A percentile compares a stretch with the other conserved stretches of the same genome.
These are phyloP conservation scores for Mycalesis mineus DNA, from an alignment of 2,888 invertebrate species.

Conservation along the genomic window DNA sequence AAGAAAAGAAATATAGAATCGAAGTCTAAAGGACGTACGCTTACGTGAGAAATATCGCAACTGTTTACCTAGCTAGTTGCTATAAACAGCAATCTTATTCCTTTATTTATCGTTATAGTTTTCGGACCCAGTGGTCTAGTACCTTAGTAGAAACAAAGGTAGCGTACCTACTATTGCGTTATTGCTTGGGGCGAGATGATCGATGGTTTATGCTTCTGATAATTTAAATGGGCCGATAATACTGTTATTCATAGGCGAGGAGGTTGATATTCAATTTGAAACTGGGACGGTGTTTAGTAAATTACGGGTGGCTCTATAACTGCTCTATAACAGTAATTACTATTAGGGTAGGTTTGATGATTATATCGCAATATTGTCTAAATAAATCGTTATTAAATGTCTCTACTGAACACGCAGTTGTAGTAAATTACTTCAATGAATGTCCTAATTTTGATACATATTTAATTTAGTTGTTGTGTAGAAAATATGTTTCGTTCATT, in stretches of 20 bases:
- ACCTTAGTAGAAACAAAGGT: background rate
- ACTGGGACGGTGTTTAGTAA: slow-evolving; percentile 57
- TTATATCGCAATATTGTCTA: slow-evolving; percentile 7
- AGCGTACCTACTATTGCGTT: too few relatives aligned
- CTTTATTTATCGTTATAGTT: background rate
- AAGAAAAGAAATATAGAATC: too few relatives aligned
- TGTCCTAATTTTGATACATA: too few relatives aligned
- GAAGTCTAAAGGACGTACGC: too few relatives aligned
- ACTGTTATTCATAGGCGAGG: slow-evolving; percentile 57
- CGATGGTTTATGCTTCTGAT: background rate
- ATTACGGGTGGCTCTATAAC: slow-evolving; percentile 47
- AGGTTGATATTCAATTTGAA: slow-evolving; percentile 66
- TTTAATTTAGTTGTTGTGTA: too few relatives aligned
- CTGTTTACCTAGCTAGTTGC: too few relatives aligned
- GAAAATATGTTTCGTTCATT: too few relatives aligned
- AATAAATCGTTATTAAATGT: slow-evolving; percentile 4
- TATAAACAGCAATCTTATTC: too few relatives aligned
- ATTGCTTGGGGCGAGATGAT: background rate
- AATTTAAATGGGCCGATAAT: slow-evolving; percentile 65
- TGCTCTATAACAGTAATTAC: slow-evolving; percentile 33
- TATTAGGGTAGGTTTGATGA: slow-evolving; percentile 16
- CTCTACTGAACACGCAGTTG: background rate
- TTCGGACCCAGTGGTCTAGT: background rate
- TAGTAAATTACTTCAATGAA: background rate
- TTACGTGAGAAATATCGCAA: too few relatives aligned